Conservation (phyloP, 2,888 invertebrate species). For the Pyrocoelia pectoralis region DNA sequence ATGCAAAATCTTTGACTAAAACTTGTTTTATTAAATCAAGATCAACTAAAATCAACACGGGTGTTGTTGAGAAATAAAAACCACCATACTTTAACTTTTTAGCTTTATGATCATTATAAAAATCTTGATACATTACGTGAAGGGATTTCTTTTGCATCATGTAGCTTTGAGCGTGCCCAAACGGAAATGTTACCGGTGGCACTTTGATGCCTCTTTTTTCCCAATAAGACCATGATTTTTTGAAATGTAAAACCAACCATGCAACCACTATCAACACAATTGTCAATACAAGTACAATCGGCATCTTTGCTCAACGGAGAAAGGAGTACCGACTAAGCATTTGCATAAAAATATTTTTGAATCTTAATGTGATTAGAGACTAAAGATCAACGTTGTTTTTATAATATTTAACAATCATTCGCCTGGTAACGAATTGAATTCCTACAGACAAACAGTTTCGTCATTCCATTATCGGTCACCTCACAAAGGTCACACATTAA, state of each 20-base stretch:
- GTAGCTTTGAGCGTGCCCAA: constrained; percentile 40
- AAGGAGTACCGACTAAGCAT: too few species aligned
- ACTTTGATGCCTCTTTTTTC: constrained; percentile 21
- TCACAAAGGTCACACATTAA: too few species aligned
- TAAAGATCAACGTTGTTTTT: too few species aligned
- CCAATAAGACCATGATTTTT: constrained; percentile 36
- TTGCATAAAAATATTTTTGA: too few species aligned
- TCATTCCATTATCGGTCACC: too few species aligned
- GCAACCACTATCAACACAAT: neutral
- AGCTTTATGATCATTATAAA: constrained; percentile 23
- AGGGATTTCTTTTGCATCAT: constrained; percentile 23
- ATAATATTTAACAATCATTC: too few species aligned
- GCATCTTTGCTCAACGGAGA: too few species aligned
- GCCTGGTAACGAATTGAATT: too few species aligned
- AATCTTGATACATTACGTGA: constrained; percentile 16
- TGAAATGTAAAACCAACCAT: constrained; percentile 14
- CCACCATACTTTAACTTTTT: constrained; percentile 31
- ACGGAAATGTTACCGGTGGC: constrained; percentile 41
- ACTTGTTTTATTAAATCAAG: constrained; percentile 52
- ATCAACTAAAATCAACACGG: constrained; percentile 30
- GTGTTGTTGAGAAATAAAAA: constrained; percentile 26
- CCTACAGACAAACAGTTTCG: too few species aligned
- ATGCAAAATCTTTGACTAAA: constrained; percentile 65
- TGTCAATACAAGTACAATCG: too few species aligned
- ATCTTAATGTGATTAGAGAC: too few species aligned